A percentile compares a stretch with the other conserved stretches of the same genome.
Evolutionary conservation across 2,797 vertebrate species (phyloP).

Genomic region (Momotus momota): DNA sequence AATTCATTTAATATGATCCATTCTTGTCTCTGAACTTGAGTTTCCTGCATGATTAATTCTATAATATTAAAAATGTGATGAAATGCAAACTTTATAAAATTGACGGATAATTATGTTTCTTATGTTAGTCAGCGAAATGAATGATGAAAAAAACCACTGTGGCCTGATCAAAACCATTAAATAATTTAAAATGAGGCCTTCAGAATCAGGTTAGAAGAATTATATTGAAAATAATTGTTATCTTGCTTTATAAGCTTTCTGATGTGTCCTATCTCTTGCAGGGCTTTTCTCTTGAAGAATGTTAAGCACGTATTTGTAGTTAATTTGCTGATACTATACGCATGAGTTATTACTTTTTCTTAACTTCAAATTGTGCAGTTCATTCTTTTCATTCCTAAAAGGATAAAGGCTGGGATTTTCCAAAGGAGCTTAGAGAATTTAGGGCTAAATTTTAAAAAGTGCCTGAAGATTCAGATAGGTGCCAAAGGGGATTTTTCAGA

Average conservation of each 20-base stretch:
- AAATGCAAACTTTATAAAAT: slow-evolving; percentile 70
- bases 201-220: slow-evolving; percentile 72
- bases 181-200: slow-evolving; percentile 69
- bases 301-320: slow-evolving; percentile 74
- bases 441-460: slow-evolving; percentile 64
- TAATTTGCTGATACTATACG: slow-evolving; percentile 75
- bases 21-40: slow-evolving; percentile 62
- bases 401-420: slow-evolving; percentile 66
- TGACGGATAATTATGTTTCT: slow-evolving; percentile 68
- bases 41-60: slow-evolving; percentile 72
- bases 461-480: slow-evolving; percentile 41
- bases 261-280: slow-evolving; percentile 70
- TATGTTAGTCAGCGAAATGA: slow-evolving; percentile 44
- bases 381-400: slow-evolving; percentile 64
- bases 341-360: slow-evolving; percentile 60
- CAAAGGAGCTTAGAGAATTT: slow-evolving; percentile 69
- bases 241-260: slow-evolving; percentile 67
- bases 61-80: slow-evolving; percentile 66
- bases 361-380: slow-evolving; percentile 54
- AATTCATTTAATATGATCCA: slow-evolving; percentile 51
- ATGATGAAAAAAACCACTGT: slow-evolving; percentile 39
- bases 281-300: slow-evolving; percentile 70
- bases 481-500: slow-evolving; percentile 53
- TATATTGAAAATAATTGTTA: slow-evolving; percentile 76
- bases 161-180: slow-evolving; percentile 68